Evolutionary conservation across 1,140 invertebrate genomes (phyloP), one percentile per base, ranked within the genome.

Genomic region (Varroa destructor): DNA sequence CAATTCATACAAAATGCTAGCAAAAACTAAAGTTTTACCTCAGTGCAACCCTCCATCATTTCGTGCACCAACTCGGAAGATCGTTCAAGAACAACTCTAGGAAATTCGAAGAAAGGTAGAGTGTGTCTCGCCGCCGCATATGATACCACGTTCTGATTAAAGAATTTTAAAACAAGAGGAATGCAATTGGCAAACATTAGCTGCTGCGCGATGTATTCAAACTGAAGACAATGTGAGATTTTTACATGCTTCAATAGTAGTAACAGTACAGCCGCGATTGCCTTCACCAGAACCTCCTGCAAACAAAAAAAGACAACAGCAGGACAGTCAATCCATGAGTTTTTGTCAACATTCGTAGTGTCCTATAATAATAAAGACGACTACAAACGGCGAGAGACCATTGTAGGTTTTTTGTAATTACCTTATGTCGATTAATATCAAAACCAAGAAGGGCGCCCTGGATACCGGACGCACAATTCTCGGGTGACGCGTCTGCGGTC

Each of bases 151-250:
- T 97, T 97, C 80, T 99, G 96, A 82, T 99, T 99, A 77, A 99
- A 93, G 83, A 99, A 99, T 79, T 99, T 99, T 12, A 99, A 82
- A 40, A 99, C 90, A 37, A 99, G 81, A 5, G 97, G 96, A 79
- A 99, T 97, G 79, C 96, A 99, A 80, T 99, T 99, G 72, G 96
- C 95, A 84, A 99, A 97, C 12, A 99, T 94, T 71, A 99, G 83
- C 82, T 99, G 95, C 80, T 99, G 95, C 1, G 92, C 93, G 87
- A 98, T 94, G 78, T 96, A 98, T 81, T 99, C 97, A 84, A 98
- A 99, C 81, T 98, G 92, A 81, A 98, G 99, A 12, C 98, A 85
- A 80, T 99, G 96, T 82, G 97, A 99, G n/a, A 98, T 83, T 83
- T 99, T 98, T 75, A 99, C 94, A 82, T 98, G 95, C 80, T 99